phyloP scores from a whole-genome alignment of 2,797 vertebrate genomes.

The Heterohyrax brucei region DNA sequence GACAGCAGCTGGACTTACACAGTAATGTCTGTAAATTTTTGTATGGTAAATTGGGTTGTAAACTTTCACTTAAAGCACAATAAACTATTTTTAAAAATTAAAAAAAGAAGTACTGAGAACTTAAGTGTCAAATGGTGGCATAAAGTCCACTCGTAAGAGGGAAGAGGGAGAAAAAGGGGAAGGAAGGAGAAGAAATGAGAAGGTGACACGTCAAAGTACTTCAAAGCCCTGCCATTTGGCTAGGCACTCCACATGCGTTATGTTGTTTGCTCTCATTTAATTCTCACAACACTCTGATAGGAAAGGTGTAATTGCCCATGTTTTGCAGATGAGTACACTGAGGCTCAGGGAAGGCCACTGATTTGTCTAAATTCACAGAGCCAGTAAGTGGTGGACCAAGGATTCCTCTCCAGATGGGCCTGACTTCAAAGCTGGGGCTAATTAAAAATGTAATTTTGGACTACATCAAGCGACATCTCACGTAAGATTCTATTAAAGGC shows the following conservation, averaged over 20 bases:
- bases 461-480: conserved; percentile 71
- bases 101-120: not conserved
- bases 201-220: not conserved
- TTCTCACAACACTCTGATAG: not conserved
- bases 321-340: conserved; percentile 69
- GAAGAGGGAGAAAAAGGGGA: too few relatives aligned
- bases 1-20: too few relatives aligned
- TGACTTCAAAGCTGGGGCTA: conserved; percentile 65
- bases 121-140: not conserved
- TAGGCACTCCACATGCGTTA: not conserved
- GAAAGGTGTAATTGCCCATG: conserved; percentile 59
- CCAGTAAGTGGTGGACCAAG: conserved; percentile 49
- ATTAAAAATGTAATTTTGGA: conserved; percentile 80
- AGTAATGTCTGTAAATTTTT: too few relatives aligned
- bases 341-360: conserved; percentile 75
- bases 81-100: too few relatives aligned
- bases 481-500: conserved; percentile 74
- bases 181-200: not conserved
- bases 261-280: conserved; percentile 70
- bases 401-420: conserved; percentile 66
- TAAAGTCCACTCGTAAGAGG: not conserved
- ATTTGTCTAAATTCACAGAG: conserved; percentile 75
- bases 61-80: too few relatives aligned
- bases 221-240: conserved; percentile 51
- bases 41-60: too few relatives aligned